phyloP scores from a whole-genome alignment of 2,113 vertebrate genomes.

The Gymnarchus niloticus region DNA sequence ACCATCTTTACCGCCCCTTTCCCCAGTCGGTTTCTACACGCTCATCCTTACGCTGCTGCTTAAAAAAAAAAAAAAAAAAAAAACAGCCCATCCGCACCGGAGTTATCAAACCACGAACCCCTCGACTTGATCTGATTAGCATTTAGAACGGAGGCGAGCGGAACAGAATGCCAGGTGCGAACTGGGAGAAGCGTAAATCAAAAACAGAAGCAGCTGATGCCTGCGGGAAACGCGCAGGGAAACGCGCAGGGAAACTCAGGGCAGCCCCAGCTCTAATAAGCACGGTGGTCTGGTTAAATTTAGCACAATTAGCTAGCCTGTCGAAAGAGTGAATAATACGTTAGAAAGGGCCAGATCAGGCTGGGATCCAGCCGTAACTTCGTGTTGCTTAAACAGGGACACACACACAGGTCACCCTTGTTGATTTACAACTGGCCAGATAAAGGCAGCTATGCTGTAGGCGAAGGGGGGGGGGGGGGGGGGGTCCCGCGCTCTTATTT shows the following conservation, averaged over 20 bases:
- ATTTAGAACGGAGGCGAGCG: slow-evolving; percentile 18
- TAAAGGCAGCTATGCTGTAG: not conserved
- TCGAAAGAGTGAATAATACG: not conserved
- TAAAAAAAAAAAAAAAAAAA: too few relatives aligned
- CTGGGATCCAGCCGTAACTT: too few relatives aligned
- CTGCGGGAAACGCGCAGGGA: not conserved
- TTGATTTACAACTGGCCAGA: too few relatives aligned
- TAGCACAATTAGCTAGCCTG: not conserved
- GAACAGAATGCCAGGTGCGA: not conserved
- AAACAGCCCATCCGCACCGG: too few relatives aligned
- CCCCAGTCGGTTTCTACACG: not conserved
- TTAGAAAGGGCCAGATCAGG: slow-evolving; percentile 1
- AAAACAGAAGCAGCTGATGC: not conserved
- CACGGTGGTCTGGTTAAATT: slow-evolving; percentile 27
- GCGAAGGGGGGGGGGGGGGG: too few relatives aligned
- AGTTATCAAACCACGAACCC: slow-evolving; percentile 25
- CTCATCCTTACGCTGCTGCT: not conserved
- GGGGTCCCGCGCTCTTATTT: too few relatives aligned
- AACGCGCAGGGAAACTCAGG: not conserved
- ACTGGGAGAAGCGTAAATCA: not conserved
- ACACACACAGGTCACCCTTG: too few relatives aligned
- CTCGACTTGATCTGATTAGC: slow-evolving; percentile 7
- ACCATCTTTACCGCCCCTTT: not conserved
- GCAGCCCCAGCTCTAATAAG: slow-evolving; percentile 9
- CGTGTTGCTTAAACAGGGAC: too few relatives aligned